Evolutionary conservation across 2,113 vertebrate genomes (phyloP).

Genomic region (Perognathus longimembris): DNA sequence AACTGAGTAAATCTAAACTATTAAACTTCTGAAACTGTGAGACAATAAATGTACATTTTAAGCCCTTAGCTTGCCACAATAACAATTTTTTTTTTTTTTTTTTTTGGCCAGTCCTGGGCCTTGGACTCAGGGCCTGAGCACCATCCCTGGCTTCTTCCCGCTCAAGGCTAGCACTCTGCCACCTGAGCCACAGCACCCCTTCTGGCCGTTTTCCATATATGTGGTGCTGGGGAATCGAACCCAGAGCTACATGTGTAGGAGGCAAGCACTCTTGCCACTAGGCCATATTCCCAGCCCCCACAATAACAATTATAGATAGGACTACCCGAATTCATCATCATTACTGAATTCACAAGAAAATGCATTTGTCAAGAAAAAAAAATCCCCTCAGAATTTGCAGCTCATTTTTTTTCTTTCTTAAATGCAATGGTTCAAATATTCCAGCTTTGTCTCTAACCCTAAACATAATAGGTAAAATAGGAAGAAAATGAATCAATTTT

Average conservation of each 20-base stretch:
- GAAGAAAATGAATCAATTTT: not conserved
- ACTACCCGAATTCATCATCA: not conserved
- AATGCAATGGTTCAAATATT: not conserved
- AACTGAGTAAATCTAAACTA: not conserved
- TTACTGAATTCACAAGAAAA: slow-evolving; percentile 5
- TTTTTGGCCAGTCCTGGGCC: too few species aligned
- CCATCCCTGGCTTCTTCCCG: too few species aligned
- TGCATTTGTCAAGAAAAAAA: not conserved
- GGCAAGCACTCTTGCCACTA: too few species aligned
- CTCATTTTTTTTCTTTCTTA: not conserved
- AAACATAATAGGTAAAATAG: not conserved
- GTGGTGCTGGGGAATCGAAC: too few species aligned
- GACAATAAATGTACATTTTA: not conserved
- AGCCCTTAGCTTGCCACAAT: not conserved
- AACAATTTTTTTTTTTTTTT: too few species aligned
- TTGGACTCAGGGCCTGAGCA: too few species aligned
- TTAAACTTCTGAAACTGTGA: not conserved
- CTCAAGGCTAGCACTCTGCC: too few species aligned
- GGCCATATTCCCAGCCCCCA: too few species aligned
- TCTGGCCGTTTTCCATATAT: too few species aligned
- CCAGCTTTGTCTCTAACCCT: not conserved
- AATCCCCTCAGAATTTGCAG: too few species aligned
- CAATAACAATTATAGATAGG: not conserved
- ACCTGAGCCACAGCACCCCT: too few species aligned
- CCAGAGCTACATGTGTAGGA: too few species aligned